Evolutionary conservation across 2,888 invertebrate genomes (phyloP).

Genomic region (Hirtodrosophila trivittata): DNA sequence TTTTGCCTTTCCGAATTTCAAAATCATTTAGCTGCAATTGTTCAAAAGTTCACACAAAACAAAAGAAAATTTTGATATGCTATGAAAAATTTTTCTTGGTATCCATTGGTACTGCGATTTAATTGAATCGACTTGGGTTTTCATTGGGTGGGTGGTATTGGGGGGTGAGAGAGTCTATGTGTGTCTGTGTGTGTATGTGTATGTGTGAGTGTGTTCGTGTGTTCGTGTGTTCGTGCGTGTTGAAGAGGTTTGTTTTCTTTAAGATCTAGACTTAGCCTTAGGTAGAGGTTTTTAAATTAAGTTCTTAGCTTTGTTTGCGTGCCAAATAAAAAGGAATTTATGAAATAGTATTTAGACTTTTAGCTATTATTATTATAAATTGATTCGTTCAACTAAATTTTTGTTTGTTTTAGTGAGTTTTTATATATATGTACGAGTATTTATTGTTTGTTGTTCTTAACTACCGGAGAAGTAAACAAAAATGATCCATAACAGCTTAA

Average conservation of each 20-base stretch:
- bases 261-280: constrained; percentile 48
- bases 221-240: constrained; percentile 30
- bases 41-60: constrained; percentile 85
- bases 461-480: no score
- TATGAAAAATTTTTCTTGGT: constrained; percentile 79
- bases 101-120: constrained; percentile 61
- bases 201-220: constrained; percentile 5
- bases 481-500: constrained; percentile 3
- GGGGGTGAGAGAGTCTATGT: constrained; percentile 43
- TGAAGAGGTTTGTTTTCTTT: constrained; percentile 25
- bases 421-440: neutral
- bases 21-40: constrained; percentile 99
- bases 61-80: constrained; percentile 77
- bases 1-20: constrained; percentile 99
- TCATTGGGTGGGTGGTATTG: constrained; percentile 14
- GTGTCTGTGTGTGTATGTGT: constrained; percentile 19
- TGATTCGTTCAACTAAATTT: no score
- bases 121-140: constrained; percentile 35
- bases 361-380: constrained; percentile 41
- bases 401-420: constrained; percentile 28
- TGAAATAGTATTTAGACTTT: constrained; percentile 49
- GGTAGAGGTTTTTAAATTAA: constrained; percentile 34
- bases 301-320: constrained; percentile 63
- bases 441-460: constrained; percentile 25
- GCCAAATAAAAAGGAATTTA: constrained; percentile 79